Evolutionary conservation across 2,797 vertebrate genomes (phyloP).

Genomic region (Hapalemur alaotrensis): DNA sequence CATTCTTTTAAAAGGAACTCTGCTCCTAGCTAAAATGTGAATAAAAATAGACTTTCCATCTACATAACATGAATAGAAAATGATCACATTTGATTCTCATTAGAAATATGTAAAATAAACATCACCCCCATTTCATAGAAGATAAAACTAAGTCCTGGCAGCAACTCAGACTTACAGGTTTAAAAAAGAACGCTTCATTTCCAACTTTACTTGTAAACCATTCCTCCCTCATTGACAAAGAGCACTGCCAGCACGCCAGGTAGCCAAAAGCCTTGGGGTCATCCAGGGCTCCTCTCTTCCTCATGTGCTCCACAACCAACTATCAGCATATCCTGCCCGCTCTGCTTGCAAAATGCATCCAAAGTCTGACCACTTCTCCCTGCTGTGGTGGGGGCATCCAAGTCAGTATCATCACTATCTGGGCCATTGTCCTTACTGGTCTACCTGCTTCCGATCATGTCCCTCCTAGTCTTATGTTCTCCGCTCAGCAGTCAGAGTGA

Average conservation of each 20-base stretch:
- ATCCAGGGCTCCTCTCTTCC: neutral
- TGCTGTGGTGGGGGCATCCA: accelerated
- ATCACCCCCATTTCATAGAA: neutral
- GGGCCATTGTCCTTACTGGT: neutral
- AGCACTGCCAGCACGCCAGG: neutral
- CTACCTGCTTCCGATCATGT: neutral
- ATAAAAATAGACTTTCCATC: conserved; percentile 1
- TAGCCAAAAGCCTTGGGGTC: neutral
- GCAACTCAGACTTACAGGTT: neutral
- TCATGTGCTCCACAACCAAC: neutral
- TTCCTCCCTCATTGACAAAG: neutral
- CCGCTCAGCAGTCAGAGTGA: neutral
- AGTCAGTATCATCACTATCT: neutral
- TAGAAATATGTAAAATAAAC: neutral
- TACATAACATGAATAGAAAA: neutral
- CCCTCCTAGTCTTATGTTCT: accelerated
- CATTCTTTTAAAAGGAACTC: conserved; percentile 19
- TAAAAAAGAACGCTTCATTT: neutral
- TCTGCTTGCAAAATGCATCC: neutral
- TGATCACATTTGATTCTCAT: neutral
- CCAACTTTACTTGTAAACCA: neutral
- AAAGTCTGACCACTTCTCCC: neutral
- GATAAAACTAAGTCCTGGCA: neutral
- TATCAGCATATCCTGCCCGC: neutral
- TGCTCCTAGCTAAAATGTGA: neutral